A percentile compares a stretch with the other conserved stretches of the same genome.
Conservation (phyloP, 2,113 vertebrate genomes). For the Sitta europaea region DNA sequence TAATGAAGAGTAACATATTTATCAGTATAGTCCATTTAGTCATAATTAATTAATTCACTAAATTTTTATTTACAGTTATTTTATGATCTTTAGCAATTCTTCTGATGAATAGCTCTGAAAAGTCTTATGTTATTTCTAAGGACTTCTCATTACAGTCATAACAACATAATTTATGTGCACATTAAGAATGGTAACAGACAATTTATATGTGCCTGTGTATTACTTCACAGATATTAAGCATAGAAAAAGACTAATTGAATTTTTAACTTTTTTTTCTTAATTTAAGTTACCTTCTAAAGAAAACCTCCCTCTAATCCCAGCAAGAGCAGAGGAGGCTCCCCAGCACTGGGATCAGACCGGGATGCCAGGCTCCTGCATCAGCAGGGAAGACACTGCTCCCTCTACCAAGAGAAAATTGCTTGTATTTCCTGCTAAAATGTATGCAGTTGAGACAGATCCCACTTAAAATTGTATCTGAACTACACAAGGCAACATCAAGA, state of each 20-base stretch:
- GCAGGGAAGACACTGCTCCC: background rate
- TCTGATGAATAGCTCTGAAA: background rate
- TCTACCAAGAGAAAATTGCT: background rate
- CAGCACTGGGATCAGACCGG: background rate
- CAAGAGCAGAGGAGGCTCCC: background rate
- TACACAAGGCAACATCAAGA: background rate
- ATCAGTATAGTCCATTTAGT: background rate
- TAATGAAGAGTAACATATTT: background rate
- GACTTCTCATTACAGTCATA: background rate
- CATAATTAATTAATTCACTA: background rate
- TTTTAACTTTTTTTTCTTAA: background rate
- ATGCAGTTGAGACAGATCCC: background rate
- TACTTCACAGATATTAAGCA: background rate
- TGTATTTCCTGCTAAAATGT: background rate
- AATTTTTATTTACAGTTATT: background rate
- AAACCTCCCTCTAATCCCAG: rapidly evolving
- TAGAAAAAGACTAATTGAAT: rapidly evolving
- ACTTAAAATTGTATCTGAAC: background rate
- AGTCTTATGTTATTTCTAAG: background rate
- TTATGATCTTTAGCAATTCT: background rate
- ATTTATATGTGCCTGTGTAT: background rate
- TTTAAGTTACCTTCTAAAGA: background rate
- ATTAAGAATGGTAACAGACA: background rate
- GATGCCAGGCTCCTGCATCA: too few relatives aligned
- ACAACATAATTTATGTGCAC: background rate